These are phyloP conservation scores for Cydia strobilella DNA, from an alignment of 1,140 invertebrate genomes.

Conservation along the genomic window DNA sequence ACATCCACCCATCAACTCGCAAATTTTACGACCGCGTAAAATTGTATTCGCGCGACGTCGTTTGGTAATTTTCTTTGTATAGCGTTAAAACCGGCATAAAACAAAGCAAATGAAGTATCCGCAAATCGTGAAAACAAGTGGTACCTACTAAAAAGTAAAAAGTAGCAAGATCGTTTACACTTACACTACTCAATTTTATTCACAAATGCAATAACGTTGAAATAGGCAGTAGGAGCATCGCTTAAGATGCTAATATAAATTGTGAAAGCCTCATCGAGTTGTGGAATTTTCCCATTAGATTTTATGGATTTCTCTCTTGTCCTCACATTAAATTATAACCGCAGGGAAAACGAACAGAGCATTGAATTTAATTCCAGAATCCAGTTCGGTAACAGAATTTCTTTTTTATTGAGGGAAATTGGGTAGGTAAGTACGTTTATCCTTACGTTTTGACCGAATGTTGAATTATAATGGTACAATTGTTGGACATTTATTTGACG, in stretches of 20 bases:
- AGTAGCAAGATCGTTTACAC: not conserved
- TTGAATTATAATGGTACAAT: slow-evolving; percentile 4
- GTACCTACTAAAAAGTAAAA: not conserved
- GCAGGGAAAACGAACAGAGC: slow-evolving; percentile 56
- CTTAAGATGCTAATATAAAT: slow-evolving; percentile 67
- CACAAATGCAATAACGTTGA: slow-evolving; percentile 50
- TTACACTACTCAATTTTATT: slow-evolving; percentile 37
- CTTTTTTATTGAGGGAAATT: slow-evolving; percentile 35
- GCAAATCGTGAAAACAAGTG: not conserved
- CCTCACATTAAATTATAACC: slow-evolving; percentile 73
- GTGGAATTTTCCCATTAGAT: slow-evolving; percentile 71
- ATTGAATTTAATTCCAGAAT: slow-evolving; percentile 65
- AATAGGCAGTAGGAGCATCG: slow-evolving; percentile 44
- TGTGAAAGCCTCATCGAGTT: slow-evolving; percentile 57
- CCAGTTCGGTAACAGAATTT: slow-evolving; percentile 35
- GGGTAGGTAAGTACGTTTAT: slow-evolving; percentile 25
- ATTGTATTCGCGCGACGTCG: slow-evolving; percentile 21
- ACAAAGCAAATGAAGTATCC: slow-evolving; percentile 22
- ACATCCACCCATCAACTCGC: slow-evolving; percentile 13
- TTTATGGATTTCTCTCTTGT: slow-evolving; percentile 73
- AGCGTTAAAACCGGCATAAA: slow-evolving; percentile 16
- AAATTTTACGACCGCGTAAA: slow-evolving; percentile 28
- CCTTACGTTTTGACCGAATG: slow-evolving; percentile 4
- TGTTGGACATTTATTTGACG: slow-evolving; percentile 2
- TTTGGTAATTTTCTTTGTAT: slow-evolving; percentile 25